These are phyloP conservation scores for Bombus superbus DNA, from an alignment of 1,140 invertebrate species.

Conservation along the genomic window DNA sequence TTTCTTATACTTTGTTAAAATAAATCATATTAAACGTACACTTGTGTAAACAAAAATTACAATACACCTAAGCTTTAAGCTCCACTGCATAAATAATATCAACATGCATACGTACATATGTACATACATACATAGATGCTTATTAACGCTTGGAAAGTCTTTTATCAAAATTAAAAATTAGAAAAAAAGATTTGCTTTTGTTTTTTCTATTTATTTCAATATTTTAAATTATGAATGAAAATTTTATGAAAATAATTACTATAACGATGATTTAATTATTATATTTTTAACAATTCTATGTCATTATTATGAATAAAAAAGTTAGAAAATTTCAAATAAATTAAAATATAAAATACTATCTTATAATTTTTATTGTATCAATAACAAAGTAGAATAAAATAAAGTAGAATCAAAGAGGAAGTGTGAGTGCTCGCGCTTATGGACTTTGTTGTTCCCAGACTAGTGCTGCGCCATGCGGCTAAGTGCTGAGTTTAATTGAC, in stretches of 20 bases:
- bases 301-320: background rate
- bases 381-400: background rate
- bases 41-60: too few relatives aligned
- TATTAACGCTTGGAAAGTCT: background rate
- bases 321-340: background rate
- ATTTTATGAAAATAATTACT: background rate
- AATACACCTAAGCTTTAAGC: too few relatives aligned
- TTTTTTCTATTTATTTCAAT: background rate
- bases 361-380: background rate
- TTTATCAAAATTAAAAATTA: background rate
- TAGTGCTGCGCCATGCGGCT: too few relatives aligned
- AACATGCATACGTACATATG: too few relatives aligned
- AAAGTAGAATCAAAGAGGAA: background rate
- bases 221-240: background rate
- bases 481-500: too few relatives aligned
- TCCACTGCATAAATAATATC: too few relatives aligned
- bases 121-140: too few relatives aligned
- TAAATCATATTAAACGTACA: too few relatives aligned
- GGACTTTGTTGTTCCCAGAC: too few relatives aligned
- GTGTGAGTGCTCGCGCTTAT: too few relatives aligned
- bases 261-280: background rate
- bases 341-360: background rate
- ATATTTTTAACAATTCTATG: background rate
- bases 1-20: background rate
- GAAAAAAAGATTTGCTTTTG: background rate